Conservation (phyloP, 1,140 invertebrate genomes). For the Brachionus rubens region DNA sequence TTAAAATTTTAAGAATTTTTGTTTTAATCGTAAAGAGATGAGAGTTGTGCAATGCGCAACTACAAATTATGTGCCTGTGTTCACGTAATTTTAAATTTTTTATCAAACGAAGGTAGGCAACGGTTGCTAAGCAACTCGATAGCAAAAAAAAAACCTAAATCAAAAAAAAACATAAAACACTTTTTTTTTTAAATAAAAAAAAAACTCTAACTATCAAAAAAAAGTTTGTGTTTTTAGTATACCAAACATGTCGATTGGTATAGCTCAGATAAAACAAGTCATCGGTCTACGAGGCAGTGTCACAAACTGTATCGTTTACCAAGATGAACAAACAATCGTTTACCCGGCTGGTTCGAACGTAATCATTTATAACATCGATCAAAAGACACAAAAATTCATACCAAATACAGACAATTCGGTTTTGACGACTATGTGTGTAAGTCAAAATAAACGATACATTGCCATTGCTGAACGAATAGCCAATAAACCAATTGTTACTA, state of each 20-base stretch:
- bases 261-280: constrained; percentile 50
- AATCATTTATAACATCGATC: constrained; percentile 61
- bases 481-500: constrained; percentile 58
- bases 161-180: constrained; percentile 25
- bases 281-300: constrained; percentile 49
- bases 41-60: too few species aligned
- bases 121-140: constrained; percentile 24
- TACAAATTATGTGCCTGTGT: too few species aligned
- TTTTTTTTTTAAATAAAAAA: constrained; percentile 25
- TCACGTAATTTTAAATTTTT: too few species aligned
- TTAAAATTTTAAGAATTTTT: too few species aligned
- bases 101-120: constrained; percentile 39
- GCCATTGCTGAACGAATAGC: constrained; percentile 53
- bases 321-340: constrained; percentile 60
- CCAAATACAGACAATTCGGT: constrained; percentile 58
- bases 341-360: constrained; percentile 61
- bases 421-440: constrained; percentile 58
- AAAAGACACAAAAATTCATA: constrained; percentile 62
- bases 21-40: too few species aligned
- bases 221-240: constrained; percentile 66
- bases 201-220: neutral
- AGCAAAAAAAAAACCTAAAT: neutral
- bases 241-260: constrained; percentile 51
- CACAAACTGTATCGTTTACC: constrained; percentile 57
- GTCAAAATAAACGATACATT: constrained; percentile 60